phyloP scores from a whole-genome alignment of 2,113 vertebrate genomes.

The Diadophis punctatus region DNA sequence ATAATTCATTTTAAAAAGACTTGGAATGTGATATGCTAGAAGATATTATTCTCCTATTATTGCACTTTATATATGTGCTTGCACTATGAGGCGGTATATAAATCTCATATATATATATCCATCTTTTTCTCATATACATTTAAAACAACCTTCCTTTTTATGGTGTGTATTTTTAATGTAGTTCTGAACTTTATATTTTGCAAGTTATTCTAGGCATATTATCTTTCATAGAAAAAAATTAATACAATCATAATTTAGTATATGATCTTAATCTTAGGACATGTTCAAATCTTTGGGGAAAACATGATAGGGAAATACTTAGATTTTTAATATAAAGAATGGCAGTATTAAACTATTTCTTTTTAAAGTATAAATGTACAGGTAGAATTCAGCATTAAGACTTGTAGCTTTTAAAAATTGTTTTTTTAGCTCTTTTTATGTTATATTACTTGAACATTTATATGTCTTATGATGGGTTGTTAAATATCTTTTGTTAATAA shows the following conservation, averaged over 20 bases:
- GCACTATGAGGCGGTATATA: no score
- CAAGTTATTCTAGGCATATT: neutral
- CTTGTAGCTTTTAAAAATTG: neutral
- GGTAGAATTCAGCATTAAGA: neutral
- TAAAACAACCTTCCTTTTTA: neutral
- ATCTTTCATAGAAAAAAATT: neutral
- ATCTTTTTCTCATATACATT: neutral
- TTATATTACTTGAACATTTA: neutral
- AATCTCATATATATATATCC: no score
- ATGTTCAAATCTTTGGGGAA: neutral
- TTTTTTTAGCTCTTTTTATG: neutral
- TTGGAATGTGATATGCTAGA: neutral
- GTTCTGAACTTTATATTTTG: neutral
- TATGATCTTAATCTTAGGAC: neutral
- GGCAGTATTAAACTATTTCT: neutral
- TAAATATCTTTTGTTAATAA: neutral
- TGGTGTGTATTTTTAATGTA: neutral
- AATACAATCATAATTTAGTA: neutral
- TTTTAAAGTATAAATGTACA: neutral
- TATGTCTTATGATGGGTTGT: neutral
- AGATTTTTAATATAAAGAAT: neutral
- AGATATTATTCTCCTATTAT: neutral
- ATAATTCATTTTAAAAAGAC: neutral
- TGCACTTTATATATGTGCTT: neutral
- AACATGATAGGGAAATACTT: neutral